These are phyloP conservation scores for Camptogramma bilineatum DNA, from an alignment of 2,888 invertebrate species.

Conservation along the genomic window DNA sequence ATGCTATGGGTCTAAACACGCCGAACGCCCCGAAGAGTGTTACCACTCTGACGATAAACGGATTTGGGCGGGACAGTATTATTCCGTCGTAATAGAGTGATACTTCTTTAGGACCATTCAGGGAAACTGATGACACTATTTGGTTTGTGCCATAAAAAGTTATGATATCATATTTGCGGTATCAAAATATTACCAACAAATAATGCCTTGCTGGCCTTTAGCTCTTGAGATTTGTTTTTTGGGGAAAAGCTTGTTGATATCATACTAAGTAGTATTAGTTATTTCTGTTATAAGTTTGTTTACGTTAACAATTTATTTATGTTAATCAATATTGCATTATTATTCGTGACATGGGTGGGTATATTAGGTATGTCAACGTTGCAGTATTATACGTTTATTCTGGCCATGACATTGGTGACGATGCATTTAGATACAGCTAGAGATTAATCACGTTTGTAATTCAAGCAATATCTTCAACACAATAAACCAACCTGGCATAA, in stretches of 20 bases:
- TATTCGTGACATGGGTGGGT: constrained; percentile 31
- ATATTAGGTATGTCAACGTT: constrained; percentile 28
- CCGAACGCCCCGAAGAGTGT: constrained; percentile 61
- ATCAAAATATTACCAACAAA: constrained; percentile 75
- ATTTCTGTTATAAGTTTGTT: constrained; percentile 23
- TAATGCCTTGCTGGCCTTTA: constrained; percentile 56
- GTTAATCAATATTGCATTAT: too few relatives aligned
- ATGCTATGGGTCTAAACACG: constrained; percentile 70
- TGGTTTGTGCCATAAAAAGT: constrained; percentile 79
- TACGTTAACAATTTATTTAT: constrained; percentile 33
- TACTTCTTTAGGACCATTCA: constrained; percentile 74
- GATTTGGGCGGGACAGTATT: constrained; percentile 73
- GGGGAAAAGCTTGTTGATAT: constrained; percentile 42
- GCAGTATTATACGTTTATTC: constrained; percentile 22
- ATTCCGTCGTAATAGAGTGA: constrained; percentile 75
- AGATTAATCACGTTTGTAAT: constrained; percentile 23
- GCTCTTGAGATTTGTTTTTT: constrained; percentile 53
- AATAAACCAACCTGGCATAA: constrained; percentile 24
- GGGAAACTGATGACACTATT: constrained; percentile 78
- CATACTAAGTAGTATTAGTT: constrained; percentile 23
- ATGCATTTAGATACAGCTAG: background rate
- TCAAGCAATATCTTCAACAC: constrained; percentile 21
- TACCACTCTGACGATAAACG: constrained; percentile 75
- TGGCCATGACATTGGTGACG: constrained; percentile 20
- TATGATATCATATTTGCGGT: constrained; percentile 74